Evolutionary conservation across 1,140 invertebrate species (phyloP).

Genomic region (Drosophila tani): DNA sequence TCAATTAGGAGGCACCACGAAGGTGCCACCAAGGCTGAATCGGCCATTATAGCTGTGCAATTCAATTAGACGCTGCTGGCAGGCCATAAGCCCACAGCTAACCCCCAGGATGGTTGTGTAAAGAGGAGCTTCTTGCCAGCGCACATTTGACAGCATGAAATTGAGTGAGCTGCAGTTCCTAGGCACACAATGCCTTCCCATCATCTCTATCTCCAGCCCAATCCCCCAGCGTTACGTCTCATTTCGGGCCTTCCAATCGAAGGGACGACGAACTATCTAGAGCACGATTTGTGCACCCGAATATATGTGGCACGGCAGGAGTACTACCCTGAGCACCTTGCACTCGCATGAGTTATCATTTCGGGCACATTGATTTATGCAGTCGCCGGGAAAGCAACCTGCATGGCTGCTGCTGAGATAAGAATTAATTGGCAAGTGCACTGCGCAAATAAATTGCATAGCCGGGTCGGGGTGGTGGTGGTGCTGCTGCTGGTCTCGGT

Average conservation of each 20-base stretch:
- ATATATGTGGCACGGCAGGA: conserved; percentile 26
- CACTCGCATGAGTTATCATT: conserved; percentile 75
- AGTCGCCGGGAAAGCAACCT: conserved; percentile 67
- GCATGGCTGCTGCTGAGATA: conserved; percentile 78
- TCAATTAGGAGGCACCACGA: conserved; percentile 57
- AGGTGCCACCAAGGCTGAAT: conserved; percentile 25
- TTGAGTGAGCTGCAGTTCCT: conserved; percentile 71
- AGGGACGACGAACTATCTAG: conserved; percentile 27
- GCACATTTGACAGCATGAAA: conserved; percentile 74
- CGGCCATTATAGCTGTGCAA: conserved; percentile 66
- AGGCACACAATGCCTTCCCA: conserved; percentile 30
- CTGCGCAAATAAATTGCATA: conserved; percentile 78
- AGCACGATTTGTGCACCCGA: conserved; percentile 44
- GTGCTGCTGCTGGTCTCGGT: background rate
- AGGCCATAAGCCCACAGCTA: conserved; percentile 13
- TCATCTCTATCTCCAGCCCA: background rate
- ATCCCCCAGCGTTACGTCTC: conserved; percentile 15
- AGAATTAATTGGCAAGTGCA: conserved; percentile 83
- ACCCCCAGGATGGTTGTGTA: conserved; percentile 5
- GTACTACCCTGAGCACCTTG: conserved; percentile 23
- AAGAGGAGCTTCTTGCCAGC: conserved; percentile 26
- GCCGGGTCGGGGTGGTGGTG: conserved; percentile 8
- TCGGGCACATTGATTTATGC: conserved; percentile 77
- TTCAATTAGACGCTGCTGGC: conserved; percentile 69
- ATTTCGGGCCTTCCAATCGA: conserved; percentile 44